A percentile compares a stretch with the other conserved stretches of the same genome.
phyloP scores from a whole-genome alignment of 2,113 vertebrate species.

The Actenoides lindsayi region DNA sequence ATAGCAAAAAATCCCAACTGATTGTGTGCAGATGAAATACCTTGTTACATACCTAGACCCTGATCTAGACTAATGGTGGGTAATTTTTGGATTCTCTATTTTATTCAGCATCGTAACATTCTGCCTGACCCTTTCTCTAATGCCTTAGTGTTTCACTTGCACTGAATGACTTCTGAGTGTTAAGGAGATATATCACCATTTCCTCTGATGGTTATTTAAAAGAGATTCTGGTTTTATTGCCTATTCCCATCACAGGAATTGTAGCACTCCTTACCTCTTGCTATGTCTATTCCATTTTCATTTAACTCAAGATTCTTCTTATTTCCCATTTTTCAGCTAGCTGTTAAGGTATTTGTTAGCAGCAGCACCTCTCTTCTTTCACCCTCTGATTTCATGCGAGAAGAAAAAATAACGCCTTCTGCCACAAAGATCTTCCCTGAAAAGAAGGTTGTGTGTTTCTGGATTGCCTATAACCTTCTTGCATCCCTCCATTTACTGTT shows the following conservation, averaged over 20 bases:
- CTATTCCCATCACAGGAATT: neutral
- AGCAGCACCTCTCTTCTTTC: neutral
- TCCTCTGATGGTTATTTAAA: constrained; percentile 22
- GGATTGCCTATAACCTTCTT: neutral
- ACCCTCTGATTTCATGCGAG: neutral
- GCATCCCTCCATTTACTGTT: neutral
- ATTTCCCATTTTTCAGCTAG: neutral
- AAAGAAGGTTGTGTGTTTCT: neutral
- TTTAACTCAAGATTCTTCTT: neutral
- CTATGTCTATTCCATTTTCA: constrained; percentile 9
- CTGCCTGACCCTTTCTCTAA: neutral
- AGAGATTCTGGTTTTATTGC: constrained; percentile 10
- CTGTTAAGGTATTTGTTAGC: neutral
- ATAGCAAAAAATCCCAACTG: neutral
- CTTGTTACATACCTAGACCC: neutral
- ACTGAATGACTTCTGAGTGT: neutral
- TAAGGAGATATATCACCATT: neutral
- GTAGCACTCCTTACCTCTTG: neutral
- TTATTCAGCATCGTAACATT: neutral
- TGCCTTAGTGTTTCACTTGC: neutral
- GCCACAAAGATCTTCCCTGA: neutral
- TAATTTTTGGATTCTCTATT: neutral
- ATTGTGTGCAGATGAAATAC: neutral
- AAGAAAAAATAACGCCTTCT: neutral
- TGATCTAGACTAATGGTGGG: neutral